These are phyloP conservation scores for Falco novaeseelandiae DNA, from an alignment of 2,797 vertebrate species.

Conservation along the genomic window DNA sequence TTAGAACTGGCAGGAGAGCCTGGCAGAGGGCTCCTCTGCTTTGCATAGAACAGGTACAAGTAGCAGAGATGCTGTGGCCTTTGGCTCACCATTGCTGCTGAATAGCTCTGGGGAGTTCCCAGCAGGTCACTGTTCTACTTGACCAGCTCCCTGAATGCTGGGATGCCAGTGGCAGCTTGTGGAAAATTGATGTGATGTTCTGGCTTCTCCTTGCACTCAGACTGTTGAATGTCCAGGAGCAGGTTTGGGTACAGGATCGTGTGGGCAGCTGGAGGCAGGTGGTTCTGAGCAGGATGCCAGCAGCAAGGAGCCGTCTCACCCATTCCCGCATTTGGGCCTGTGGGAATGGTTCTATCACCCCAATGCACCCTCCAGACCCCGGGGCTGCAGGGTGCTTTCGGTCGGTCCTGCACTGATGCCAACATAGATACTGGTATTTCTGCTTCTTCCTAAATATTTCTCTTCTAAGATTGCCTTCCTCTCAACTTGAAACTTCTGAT, in stretches of 20 bases:
- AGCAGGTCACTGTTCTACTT: background rate
- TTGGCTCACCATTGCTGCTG: background rate
- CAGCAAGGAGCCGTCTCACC: fast-evolving
- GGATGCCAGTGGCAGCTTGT: background rate
- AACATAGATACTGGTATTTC: background rate
- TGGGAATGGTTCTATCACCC: background rate
- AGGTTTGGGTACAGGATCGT: background rate
- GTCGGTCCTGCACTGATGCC: background rate
- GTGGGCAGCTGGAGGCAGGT: background rate
- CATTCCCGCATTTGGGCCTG: background rate
- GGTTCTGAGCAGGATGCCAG: background rate
- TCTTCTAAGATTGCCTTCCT: background rate
- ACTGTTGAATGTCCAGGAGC: fast-evolving
- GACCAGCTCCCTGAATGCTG: fast-evolving
- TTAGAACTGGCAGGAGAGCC: background rate
- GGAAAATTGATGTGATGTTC: background rate
- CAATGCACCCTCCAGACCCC: background rate
- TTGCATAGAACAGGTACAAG: fast-evolving
- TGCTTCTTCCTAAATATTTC: background rate
- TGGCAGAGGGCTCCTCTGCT: background rate
- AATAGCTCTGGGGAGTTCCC: background rate
- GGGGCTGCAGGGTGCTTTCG: fast-evolving
- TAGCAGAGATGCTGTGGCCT: fast-evolving
- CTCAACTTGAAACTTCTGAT: too few species aligned
- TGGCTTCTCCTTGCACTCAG: background rate